phyloP scores from a whole-genome alignment of 1,140 invertebrate genomes.

The Macrosteles quadrilineatus region DNA sequence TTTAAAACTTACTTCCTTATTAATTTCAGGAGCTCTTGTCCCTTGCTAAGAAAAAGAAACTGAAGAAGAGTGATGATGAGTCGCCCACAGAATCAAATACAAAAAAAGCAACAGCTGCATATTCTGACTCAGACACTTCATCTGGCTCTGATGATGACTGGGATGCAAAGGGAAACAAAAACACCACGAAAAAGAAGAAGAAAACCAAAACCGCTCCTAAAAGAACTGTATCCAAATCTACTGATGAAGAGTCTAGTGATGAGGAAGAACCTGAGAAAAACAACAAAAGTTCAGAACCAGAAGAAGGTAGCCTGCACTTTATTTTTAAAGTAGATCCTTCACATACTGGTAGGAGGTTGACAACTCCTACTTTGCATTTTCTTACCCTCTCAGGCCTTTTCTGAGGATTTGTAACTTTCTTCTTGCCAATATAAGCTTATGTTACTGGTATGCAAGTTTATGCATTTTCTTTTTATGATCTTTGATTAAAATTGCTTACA shows the following conservation, averaged over 20 bases:
- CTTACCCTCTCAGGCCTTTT: no score
- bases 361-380: no score
- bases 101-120: conserved; percentile 49
- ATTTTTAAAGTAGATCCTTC: no score
- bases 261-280: conserved; percentile 34
- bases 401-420: no score
- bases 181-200: conserved; percentile 60
- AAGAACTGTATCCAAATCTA: conserved; percentile 48
- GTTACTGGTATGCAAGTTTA: no score
- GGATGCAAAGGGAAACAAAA: conserved; percentile 59
- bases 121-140: conserved; percentile 65
- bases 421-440: no score
- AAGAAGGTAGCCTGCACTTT: conserved; percentile 57
- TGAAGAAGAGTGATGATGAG: conserved; percentile 53
- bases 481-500: no score
- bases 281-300: conserved; percentile 66
- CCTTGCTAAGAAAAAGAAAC: conserved; percentile 84
- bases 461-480: no score
- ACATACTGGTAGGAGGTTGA: no score
- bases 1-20: no score
- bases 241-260: conserved; percentile 54
- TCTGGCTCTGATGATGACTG: conserved; percentile 75
- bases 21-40: conserved; percentile 86
- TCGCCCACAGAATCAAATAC: conserved; percentile 51
- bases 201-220: conserved; percentile 56